Base-by-base conservation (phyloP, 2,797 vertebrate genomes). In the Falco biarmicus region DNA sequence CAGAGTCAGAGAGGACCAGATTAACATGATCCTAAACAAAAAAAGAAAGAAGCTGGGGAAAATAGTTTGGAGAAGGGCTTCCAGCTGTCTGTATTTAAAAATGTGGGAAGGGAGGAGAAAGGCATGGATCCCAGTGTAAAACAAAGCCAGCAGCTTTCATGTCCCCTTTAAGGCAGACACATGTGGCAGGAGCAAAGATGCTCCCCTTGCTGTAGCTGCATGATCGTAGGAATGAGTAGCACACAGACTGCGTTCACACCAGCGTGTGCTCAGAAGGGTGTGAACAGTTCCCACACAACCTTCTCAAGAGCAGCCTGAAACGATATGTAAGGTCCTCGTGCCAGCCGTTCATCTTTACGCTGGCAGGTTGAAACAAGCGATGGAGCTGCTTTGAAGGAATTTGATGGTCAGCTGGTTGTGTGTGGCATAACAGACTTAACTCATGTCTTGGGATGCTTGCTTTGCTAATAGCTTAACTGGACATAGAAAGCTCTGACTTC, bases 311-410 rank as follows among this genome's bases (percentile, higher is more conserved):
- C 83, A 84, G 74, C 39, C 89, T 48, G 21, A 65, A 75, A 81
- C 57, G 22, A 10, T 18, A 32, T 50, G 75, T n/a, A 37, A 16
- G 0, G 0, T 83, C 34, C 39, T 80, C 22, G 53, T 74, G 86
- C 60, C 82, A 70, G 71, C 73, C 2, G 0, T 32, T 89, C n/a
- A 1, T n/a, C 25, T 3, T n/a, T 16, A 5, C 2, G 2, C 61
- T 4, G 5, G 32, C 86, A 85, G 63, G 92, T 71, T 89, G 71
- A 45, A 84, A 83, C 89, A 87, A 79, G 81, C 18, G 53, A 9
- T 51, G 70, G 53, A 84, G 74, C 20, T 82, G 59, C 85, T 78
- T 68, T 57, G 50, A 24, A 88, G 54, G 66, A 56, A 26, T 80
- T 66, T 70, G 64, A 9, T 59, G 51, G 64, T 47, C 56, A 88